Evolutionary conservation across 2,888 invertebrate genomes (phyloP).

Genomic region (Sialis lutaria): DNA sequence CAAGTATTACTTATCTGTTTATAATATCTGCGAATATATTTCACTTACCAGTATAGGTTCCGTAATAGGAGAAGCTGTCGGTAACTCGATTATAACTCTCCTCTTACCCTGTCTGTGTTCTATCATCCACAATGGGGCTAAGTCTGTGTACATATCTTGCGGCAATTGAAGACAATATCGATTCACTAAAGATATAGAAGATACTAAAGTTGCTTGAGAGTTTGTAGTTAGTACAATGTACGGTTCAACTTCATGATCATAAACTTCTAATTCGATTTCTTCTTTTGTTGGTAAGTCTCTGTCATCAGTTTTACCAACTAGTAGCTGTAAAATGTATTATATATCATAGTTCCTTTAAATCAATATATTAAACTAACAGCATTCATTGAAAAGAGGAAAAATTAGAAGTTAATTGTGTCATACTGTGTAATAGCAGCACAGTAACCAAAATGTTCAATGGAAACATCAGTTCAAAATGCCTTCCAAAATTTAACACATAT

Average conservation of each 20-base stretch:
- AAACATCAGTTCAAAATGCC: too few relatives aligned
- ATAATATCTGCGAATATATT: slow-evolving; percentile 5
- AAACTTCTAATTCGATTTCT: slow-evolving; percentile 34
- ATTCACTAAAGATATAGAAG: slow-evolving; percentile 51
- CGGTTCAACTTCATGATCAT: slow-evolving; percentile 32
- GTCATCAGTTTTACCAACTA: slow-evolving; percentile 36
- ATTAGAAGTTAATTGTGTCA: too few relatives aligned
- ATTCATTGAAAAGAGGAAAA: too few relatives aligned
- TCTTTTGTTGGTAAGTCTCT: slow-evolving; percentile 32
- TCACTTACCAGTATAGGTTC: slow-evolving; percentile 45
- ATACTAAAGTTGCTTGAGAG: slow-evolving; percentile 32
- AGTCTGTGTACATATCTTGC: slow-evolving; percentile 50
- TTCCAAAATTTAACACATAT: too few relatives aligned
- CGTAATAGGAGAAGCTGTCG: slow-evolving; percentile 59
- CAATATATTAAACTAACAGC: too few relatives aligned
- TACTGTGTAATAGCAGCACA: too few relatives aligned
- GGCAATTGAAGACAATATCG: slow-evolving; percentile 67
- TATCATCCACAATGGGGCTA: slow-evolving; percentile 36
- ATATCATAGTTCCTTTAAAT: too few relatives aligned
- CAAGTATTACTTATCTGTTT: slow-evolving; percentile 1
- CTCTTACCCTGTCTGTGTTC: slow-evolving; percentile 12
- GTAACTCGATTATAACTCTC: slow-evolving; percentile 47
- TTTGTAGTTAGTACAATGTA: slow-evolving; percentile 26
- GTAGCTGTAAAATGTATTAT: slow-evolving; percentile 23
- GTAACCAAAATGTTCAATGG: too few relatives aligned